Evolutionary conservation across 2,113 vertebrate species (phyloP), one percentile per base, ranked within the genome.

Genomic region (Coptodon rendalli): DNA sequence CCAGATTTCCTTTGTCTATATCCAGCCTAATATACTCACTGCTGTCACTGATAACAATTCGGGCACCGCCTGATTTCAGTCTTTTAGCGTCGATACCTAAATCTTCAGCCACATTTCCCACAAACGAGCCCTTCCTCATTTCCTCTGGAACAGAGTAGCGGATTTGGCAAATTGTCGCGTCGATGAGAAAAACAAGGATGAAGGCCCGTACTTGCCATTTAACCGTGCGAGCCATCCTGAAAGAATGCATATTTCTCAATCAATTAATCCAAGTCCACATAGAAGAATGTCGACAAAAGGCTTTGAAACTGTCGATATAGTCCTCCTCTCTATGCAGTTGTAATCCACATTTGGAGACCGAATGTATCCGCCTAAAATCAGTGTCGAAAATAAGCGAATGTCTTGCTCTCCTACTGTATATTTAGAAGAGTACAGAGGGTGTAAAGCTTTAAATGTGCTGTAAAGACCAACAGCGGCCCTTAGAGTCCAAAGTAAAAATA

Each of bases 31-130:
- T 92, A 85, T 95, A 94, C 52, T 96, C 93, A 54, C 85, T 84
- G 50, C 90, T 95, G 12, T 95, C 94, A 22, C 94, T 90, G 29
- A 89, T 95, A 54, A 96, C 90, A n/a, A 97, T 92, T 10, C 93
- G 89, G 14, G 95, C 96, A 40, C 90, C 93, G 34, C 97, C 91
- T 7, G 89, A 94, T 19, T 89, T 94, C n/a, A 97, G 78, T 76
- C 95, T 89, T 27, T 95, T 91, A 9, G 95, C 40, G 12, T 91
- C 93, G 22, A 97, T 89, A 5, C 96, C 96, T 29, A 97, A 83
- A 90, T 97, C 96, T 27, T 91, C 95, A 53, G 92, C 95, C 11
- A 97, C 84, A 89, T 96, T 96, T 53, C 96, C 96, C 7, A 98
- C 96, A 86, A 96, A 91, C 14, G 95, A 96, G 7, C 96, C 96